Conservation (phyloP, 2,113 vertebrate species). For the Paramisgurnus dabryanus region DNA sequence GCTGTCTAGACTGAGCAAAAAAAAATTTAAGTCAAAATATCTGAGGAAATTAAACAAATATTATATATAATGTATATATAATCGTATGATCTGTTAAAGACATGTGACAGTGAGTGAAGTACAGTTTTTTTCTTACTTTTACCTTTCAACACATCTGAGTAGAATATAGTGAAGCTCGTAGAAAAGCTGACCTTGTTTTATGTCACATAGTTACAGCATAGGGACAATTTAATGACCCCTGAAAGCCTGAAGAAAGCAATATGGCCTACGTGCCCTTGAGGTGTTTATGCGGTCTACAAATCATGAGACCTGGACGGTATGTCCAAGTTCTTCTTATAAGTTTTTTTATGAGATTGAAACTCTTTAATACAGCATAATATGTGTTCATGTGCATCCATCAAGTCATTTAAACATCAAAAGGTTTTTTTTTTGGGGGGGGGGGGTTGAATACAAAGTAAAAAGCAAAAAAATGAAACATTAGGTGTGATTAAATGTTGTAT, state of each 20-base stretch:
- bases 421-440: too few relatives aligned
- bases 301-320: neutral
- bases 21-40: neutral
- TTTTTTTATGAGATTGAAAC: too few relatives aligned
- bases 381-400: too few relatives aligned
- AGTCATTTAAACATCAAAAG: too few relatives aligned
- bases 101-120: neutral
- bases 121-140: neutral
- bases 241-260: neutral
- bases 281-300: neutral
- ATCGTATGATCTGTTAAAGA: neutral
- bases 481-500: too few relatives aligned
- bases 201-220: neutral
- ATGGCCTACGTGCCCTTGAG: neutral
- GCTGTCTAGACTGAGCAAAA: neutral
- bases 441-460: too few relatives aligned
- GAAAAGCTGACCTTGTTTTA: conserved; percentile 10
- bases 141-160: neutral
- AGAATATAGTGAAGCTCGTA: neutral
- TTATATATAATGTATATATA: neutral
- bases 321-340: too few relatives aligned
- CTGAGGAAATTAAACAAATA: neutral
- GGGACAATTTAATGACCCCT: neutral
- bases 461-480: too few relatives aligned
- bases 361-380: too few relatives aligned